Conservation (phyloP, 2,113 vertebrate species). For the Serilophus lunatus region DNA sequence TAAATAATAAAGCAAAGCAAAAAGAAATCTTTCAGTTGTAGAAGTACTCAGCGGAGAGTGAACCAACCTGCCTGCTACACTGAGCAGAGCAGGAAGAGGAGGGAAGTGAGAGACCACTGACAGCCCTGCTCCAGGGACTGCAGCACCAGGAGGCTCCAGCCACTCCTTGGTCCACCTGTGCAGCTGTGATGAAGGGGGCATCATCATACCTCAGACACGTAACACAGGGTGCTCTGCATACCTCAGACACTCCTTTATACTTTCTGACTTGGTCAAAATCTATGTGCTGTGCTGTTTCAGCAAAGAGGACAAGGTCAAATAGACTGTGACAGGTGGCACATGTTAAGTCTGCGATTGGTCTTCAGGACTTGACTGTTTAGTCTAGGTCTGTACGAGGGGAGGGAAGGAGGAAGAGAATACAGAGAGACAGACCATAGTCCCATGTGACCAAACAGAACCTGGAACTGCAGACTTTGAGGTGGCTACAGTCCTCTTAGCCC, state of each 20-base stretch:
- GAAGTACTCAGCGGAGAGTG: neutral
- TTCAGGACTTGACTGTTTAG: neutral
- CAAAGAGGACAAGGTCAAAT: neutral
- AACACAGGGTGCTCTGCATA: neutral
- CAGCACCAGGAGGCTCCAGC: neutral
- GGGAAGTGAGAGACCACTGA: neutral
- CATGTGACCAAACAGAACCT: neutral
- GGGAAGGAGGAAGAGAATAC: neutral
- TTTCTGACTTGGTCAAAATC: neutral
- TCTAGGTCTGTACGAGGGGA: neutral
- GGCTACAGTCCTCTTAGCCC: neutral
- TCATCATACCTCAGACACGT: neutral
- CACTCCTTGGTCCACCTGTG: neutral
- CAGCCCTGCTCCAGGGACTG: neutral
- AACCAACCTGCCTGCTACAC: fast-evolving
- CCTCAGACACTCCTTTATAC: neutral
- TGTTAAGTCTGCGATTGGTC: neutral
- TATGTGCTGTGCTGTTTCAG: fast-evolving
- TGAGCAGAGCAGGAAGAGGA: neutral
- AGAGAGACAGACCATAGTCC: neutral
- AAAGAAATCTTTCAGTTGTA: neutral
- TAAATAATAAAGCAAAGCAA: neutral
- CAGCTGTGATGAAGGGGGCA: fast-evolving
- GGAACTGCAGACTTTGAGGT: neutral
- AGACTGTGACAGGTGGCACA: neutral